Base-by-base conservation (phyloP, 92 coral and sea anemone species). In the Zoanthus gigantus region DNA sequence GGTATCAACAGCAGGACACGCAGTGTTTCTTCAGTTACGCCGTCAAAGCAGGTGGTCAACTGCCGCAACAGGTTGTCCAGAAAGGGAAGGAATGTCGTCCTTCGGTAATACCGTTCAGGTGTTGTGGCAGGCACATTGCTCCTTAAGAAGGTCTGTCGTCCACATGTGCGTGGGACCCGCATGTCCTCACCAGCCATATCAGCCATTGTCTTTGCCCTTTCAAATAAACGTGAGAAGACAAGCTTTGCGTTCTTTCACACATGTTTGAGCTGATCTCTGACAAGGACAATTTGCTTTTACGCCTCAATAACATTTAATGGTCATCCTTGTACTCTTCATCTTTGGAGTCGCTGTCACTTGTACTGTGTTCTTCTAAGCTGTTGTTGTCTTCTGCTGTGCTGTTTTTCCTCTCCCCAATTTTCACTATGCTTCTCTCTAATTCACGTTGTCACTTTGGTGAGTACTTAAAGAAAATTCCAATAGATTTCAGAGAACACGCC, bases 11-110 rank as follows among this genome's bases (percentile, higher is more conserved):
- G 84, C 75, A 91, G 73, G 71, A 71, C 89, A 82, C 83, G 83
- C 71, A 91, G 56, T 52, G 92, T 90, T 74, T 85, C 85, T 88
- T 92, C 83, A 63, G 91, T 50, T 42, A 87, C 91, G 78, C 89
- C 89, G 73, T 77, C 46, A 61, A 91, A 91, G 89, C 93, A 91
- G 71, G 82, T 87, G 77, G 77, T 28, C 83, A 91, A 76, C 74
- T 91, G 89, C 71, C 76, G 66, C 89, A 91, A 32, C 77, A 84
- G 83, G 91, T 82, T 86, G 88, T 92, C 92, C 67, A 92, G 92
- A 79, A 88, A 92, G 74, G 90, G 86, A 82, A 87, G 45, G 87
- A 92, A 92, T 57, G 72, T 58, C 48, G 86, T 45, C 50, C 91
- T 85, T 88, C 83, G 80, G 74, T 45, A 88, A 84, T 88, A 79